Base-by-base conservation (phyloP, 2,888 invertebrate species). In the Andrena haemorrhoa region DNA sequence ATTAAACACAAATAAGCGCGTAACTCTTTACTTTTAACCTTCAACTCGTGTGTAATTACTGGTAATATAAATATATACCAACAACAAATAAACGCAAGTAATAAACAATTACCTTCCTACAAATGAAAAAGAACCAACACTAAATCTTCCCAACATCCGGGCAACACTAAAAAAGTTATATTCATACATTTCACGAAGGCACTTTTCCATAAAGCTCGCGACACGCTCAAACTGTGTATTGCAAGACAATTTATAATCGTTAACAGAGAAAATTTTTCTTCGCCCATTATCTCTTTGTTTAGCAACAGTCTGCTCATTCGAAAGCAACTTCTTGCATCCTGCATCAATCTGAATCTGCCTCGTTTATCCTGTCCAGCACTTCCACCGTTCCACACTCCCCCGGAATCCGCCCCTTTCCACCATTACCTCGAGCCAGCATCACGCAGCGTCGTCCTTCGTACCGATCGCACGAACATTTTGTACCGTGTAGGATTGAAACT, bases 311-410 rank as follows among this genome's bases (percentile, higher is more conserved):
- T 8, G 79, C 64, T 75, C 51, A 49, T 68, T 80, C 64, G 77
- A 77, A 80, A 63, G 65, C 33, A 72, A 56, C 72, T 75, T 56
- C 72, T 74, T 83, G 87, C 79, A 84, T 88, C 83, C 83, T 83
- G 83, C 83, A 89, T 89, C 87, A 85, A 85, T 88, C 84, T 72
- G 65, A 64, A 69, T 82, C 86, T 77, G 72, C 73, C 81, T 76
- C 83, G 76, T 81, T 78, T 73, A 73, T 81, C 75, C 79, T 68
- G 68, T 66, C 35, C 63, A 69, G 73, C 61, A 65, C 68, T 68
- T 71, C 78, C 76, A 51, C 56, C 61, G 2, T 66, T 20, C 68
- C 29, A 56, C 72, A 29, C 65, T 64, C 56, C 79, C 74, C 77
- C 71, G 56, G 70, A 70, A 49, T 75, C 79, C 51, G 41, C 49